Base-by-base conservation (phyloP, 2,888 invertebrate species). In the Taphrorychus bicolor region DNA sequence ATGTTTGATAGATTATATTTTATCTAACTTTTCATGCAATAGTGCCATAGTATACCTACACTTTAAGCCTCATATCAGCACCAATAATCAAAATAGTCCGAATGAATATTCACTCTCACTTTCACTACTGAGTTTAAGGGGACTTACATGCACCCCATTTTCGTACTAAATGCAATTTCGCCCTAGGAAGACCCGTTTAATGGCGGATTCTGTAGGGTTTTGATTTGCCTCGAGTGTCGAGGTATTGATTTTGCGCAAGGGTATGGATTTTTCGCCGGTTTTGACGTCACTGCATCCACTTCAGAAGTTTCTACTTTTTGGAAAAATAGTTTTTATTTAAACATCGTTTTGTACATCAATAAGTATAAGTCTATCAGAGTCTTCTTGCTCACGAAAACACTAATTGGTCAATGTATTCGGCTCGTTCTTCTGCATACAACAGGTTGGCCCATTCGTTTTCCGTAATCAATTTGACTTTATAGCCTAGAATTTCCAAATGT, bases 401-500 rank as follows among this genome's bases (percentile, higher is more conserved):
- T 14, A 69, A 3, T 54, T 66, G 18, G 32, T 62, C 82, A 24
- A 85, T 74, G 76, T 84, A 86, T 51, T 83, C 82, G 17, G 82
- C 74, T 77, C 85, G 84, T 21, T 85, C 85, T 64, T 83, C 81
- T 53, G 82, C 79, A 82, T 86, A 84, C 71, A 84, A 82, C 78
- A 87, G 83, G 40, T 84, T 83, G 70, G 85, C 84, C 88, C 88
- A 89, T 62, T 85, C 81, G 18, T 79, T 80, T 45, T 83, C 81
- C 71, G 84, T 84, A 5, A 88, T 79, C 63, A 83, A 78, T 52
- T 86, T 77, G 3, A 89, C 87, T 74, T 83, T 84, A 74, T 88
- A 89, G 3, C 88, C 88, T 74, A 89, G 79, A 73, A 89, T 87
- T 79, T 89, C 88, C 59, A 89, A 80, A 79, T 89, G 89, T 57